Percentiles rank a stretch among this genome's conserved stretches.
Evolutionary conservation across 1,140 invertebrate species (phyloP).

Genomic region (Drosophila burlai): DNA sequence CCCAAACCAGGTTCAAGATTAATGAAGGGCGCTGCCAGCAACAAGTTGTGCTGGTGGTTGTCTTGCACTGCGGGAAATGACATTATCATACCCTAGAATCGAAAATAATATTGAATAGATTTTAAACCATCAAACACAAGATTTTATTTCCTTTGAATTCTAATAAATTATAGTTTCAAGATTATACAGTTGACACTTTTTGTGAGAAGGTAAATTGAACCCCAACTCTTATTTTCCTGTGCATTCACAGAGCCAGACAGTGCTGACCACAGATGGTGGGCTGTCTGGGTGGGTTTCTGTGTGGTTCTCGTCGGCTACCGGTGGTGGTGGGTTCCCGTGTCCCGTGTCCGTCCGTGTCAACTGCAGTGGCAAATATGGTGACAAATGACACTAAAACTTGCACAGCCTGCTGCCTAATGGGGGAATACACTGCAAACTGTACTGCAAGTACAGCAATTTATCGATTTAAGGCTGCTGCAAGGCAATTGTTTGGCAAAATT

Average conservation of each 20-base stretch:
- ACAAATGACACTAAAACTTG: conserved; percentile 57
- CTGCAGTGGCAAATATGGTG: conserved; percentile 59
- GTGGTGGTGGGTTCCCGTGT: conserved; percentile 27
- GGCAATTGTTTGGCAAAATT: conserved; percentile 30
- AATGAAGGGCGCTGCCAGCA: conserved; percentile 50
- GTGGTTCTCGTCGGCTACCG: background rate
- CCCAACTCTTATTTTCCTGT: conserved; percentile 15
- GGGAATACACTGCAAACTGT: conserved; percentile 10
- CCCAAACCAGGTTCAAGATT: conserved; percentile 36
- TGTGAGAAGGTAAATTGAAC: too few species aligned
- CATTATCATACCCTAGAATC: background rate
- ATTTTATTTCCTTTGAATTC: too few species aligned
- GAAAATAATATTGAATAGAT: background rate
- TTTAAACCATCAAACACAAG: too few species aligned
- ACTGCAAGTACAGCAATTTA: conserved; percentile 7
- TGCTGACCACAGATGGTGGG: conserved; percentile 21
- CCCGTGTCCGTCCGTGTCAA: conserved; percentile 30
- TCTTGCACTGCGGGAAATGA: conserved; percentile 11
- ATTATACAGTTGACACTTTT: background rate
- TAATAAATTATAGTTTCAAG: background rate
- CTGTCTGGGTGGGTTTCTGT: conserved; percentile 41
- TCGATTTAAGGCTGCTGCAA: conserved; percentile 24
- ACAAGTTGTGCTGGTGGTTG: conserved; percentile 34
- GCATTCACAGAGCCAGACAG: conserved; percentile 16
- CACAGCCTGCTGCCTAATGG: conserved; percentile 40